A percentile compares a stretch with the other conserved stretches of the same genome.
These are phyloP conservation scores for Tigriopus japonicus DNA, from an alignment of 1,140 invertebrate genomes.

Conservation along the genomic window DNA sequence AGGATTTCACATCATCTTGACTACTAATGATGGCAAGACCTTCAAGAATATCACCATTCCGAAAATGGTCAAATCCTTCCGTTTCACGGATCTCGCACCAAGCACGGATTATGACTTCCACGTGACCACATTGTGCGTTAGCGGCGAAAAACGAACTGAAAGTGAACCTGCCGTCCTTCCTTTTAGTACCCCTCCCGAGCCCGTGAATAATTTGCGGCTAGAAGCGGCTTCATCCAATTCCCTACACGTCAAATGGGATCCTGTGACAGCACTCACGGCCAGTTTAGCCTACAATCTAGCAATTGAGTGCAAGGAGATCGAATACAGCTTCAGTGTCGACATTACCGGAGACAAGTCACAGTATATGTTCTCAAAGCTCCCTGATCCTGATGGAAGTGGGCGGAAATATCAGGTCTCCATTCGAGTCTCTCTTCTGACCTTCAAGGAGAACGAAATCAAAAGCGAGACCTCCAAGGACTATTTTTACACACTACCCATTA, in stretches of 20 bases:
- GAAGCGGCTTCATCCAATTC: background rate
- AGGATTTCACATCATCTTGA: background rate
- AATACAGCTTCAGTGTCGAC: background rate
- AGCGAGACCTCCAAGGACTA: background rate
- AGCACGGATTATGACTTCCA: background rate
- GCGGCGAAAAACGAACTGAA: background rate
- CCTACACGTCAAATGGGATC: background rate
- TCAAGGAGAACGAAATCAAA: background rate
- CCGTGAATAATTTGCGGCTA: background rate
- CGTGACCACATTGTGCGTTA: background rate
- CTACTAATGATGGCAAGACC: background rate
- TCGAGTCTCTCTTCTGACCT: background rate
- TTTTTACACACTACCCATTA: background rate
- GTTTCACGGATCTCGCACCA: background rate
- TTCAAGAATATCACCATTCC: background rate
- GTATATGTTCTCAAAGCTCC: background rate
- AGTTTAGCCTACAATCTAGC: background rate
- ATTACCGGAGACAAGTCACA: background rate
- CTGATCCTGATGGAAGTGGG: background rate
- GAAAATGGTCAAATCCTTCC: background rate
- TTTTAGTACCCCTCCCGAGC: background rate
- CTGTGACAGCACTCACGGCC: background rate
- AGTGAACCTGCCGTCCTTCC: background rate
- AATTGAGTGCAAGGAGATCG: background rate
- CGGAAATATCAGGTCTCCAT: background rate